phyloP scores from a whole-genome alignment of 2,797 vertebrate species.

The Aplochiton taeniatus region DNA sequence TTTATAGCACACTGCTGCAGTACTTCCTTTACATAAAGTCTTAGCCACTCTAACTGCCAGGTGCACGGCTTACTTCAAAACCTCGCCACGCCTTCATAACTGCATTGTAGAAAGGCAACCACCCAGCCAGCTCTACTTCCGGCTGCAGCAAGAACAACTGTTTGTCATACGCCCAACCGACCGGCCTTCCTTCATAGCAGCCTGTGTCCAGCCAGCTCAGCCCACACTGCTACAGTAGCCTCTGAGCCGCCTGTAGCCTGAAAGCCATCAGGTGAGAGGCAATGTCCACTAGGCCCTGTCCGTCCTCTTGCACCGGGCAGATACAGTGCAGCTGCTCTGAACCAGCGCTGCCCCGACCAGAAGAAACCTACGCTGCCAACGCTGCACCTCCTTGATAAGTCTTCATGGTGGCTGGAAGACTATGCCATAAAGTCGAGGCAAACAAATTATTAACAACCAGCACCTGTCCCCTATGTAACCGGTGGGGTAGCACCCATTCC shows the following conservation, averaged over 20 bases:
- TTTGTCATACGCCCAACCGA: too few species aligned
- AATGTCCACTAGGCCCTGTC: constrained; percentile 4
- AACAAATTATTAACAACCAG: not conserved
- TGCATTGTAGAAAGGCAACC: too few species aligned
- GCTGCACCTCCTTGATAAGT: constrained; percentile 4
- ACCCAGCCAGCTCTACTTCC: too few species aligned
- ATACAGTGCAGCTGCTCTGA: constrained; percentile 1
- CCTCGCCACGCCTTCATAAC: too few species aligned
- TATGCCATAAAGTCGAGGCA: constrained; percentile 8
- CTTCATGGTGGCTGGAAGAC: not conserved
- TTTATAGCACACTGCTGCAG: not conserved
- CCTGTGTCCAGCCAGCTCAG: not conserved
- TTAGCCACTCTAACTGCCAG: too few species aligned
- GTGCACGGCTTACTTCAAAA: too few species aligned
- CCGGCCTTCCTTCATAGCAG: too few species aligned
- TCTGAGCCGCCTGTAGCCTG: not conserved
- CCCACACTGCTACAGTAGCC: constrained; percentile 7
- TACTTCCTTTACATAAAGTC: not conserved
- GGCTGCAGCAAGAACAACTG: too few species aligned
- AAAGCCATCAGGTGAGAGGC: not conserved
- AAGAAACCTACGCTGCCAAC: not conserved
- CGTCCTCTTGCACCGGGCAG: constrained; percentile 7
- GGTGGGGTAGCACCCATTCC: constrained; percentile 14
- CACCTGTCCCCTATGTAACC: not conserved
- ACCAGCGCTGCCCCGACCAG: constrained; percentile 9